Conservation (phyloP, 2,113 vertebrate genomes). For the Tyrannus savana region DNA sequence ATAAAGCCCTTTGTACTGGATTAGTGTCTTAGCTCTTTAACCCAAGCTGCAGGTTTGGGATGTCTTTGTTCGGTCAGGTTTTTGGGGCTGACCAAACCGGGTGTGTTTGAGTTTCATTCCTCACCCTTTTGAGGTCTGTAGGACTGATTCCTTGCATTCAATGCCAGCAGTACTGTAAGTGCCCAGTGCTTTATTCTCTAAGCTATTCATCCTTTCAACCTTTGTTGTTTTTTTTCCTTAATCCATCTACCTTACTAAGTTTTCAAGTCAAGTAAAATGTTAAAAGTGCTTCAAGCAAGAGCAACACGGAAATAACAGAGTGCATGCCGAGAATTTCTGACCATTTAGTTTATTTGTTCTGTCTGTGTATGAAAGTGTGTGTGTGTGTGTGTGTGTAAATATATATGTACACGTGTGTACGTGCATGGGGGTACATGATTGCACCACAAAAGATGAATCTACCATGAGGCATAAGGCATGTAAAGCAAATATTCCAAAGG, state of each 20-base stretch:
- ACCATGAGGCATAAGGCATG: not conserved
- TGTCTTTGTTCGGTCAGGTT: conserved; percentile 68
- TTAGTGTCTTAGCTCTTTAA: conserved; percentile 67
- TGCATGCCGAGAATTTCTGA: conserved; percentile 37
- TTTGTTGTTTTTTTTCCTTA: conserved; percentile 65
- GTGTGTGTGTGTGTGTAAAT: not conserved
- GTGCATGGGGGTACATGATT: not conserved
- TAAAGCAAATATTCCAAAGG: not conserved
- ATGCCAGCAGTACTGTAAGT: conserved; percentile 67
- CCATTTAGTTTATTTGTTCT: not conserved
- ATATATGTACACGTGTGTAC: not conserved
- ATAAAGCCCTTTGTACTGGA: conserved; percentile 53
- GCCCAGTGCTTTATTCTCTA: conserved; percentile 64
- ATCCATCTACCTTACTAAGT: conserved; percentile 62
- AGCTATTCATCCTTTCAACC: conserved; percentile 72
- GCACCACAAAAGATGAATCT: not conserved
- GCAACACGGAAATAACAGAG: conserved; percentile 22
- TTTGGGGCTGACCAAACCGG: conserved; percentile 49
- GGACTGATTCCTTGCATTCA: conserved; percentile 67
- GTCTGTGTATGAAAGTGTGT: not conserved
- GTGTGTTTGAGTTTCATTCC: conserved; percentile 57
- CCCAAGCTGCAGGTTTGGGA: conserved; percentile 72
- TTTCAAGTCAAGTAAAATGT: conserved; percentile 63
- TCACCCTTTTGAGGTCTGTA: conserved; percentile 64
- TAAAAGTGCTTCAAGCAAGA: conserved; percentile 34